Base-by-base conservation (phyloP, 2,888 invertebrate genomes). In the Acholoe squamosa region DNA sequence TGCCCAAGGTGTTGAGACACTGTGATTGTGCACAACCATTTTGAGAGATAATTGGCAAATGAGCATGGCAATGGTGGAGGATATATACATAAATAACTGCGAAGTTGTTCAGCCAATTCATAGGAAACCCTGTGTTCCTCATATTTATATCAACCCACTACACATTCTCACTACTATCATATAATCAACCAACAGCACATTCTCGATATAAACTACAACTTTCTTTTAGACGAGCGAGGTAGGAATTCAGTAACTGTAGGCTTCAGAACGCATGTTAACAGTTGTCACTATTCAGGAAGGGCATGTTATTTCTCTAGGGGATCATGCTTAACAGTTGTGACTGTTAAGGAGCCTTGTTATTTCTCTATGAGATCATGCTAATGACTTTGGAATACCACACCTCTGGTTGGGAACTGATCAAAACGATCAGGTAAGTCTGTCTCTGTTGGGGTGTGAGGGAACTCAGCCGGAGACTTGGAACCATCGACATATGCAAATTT, bases 401-500 rank as follows among this genome's bases (percentile, higher is more conserved):
- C 89, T 89, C 67, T 89, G 61, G 43, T 12, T 34, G 89, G 89
- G 61, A 67, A 67, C 34, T 67, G 89, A 56, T 76, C 89, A 28
- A 86, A 86, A 54, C 56, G 86, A 33, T 52, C 54, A 3, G 89
- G 34, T 43, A 16, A 10, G 22, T 76, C 89, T 14, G 77, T 25
- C 33, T 89, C 89, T n/a, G 89, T 71, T 12, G 89, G 89, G 51
- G 89, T 89, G 33, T 89, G 89, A 14, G 89, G 89, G 52, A 89
- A 89, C 31, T 89, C 89, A 28, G 89, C 89, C 12, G 89, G 89
- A 31, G 89, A 89, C 77, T 89, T 89, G 43, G 92, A 90, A 16
- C 92, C 92, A 89, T 92, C 92, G 77, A 91, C 89, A 89, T 92
- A 92, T 0, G 76, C 43, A 90, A 92, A 92, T 88, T 90, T 90